Percentiles rank a stretch among this genome's conserved stretches.
Conservation (phyloP, 1,140 invertebrate genomes). For the Papilio machaon region DNA sequence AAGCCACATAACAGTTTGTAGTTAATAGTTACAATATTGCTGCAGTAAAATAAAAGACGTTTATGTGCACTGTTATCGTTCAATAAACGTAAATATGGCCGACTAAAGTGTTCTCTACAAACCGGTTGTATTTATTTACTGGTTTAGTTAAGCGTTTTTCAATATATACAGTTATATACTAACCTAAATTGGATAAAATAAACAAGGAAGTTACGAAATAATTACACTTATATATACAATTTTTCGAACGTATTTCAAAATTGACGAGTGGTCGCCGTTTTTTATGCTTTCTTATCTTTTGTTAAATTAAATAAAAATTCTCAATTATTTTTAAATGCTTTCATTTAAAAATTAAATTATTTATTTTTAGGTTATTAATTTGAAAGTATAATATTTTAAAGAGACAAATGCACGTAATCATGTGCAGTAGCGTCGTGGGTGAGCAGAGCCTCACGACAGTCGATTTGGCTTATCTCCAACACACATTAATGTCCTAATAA, state of each 20-base stretch:
- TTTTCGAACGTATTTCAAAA: too few species aligned
- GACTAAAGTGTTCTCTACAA: background rate
- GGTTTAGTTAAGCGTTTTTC: constrained; percentile 19
- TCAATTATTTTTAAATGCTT: too few species aligned
- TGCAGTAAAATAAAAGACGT: constrained; percentile 32
- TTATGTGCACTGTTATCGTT: constrained; percentile 22
- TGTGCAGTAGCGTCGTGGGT: constrained; percentile 31
- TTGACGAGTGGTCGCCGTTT: too few species aligned
- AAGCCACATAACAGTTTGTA: constrained; percentile 21
- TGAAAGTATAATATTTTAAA: background rate
- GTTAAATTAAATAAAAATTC: too few species aligned
- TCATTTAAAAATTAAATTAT: background rate
- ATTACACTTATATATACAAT: background rate
- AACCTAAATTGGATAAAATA: background rate
- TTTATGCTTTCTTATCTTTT: too few species aligned
- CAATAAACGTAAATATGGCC: constrained; percentile 29
- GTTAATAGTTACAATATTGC: constrained; percentile 27
- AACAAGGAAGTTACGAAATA: background rate
- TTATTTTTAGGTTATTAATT: background rate
- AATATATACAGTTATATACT: background rate
- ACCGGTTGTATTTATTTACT: background rate
- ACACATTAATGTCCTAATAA: constrained; percentile 57
- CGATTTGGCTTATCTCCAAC: constrained; percentile 54
- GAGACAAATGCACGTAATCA: constrained; percentile 35
- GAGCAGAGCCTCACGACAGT: constrained; percentile 37